A percentile compares a stretch with the other conserved stretches of the same genome.
Evolutionary conservation across 2,888 invertebrate genomes (phyloP).

Genomic region (Spicauda simplicius): DNA sequence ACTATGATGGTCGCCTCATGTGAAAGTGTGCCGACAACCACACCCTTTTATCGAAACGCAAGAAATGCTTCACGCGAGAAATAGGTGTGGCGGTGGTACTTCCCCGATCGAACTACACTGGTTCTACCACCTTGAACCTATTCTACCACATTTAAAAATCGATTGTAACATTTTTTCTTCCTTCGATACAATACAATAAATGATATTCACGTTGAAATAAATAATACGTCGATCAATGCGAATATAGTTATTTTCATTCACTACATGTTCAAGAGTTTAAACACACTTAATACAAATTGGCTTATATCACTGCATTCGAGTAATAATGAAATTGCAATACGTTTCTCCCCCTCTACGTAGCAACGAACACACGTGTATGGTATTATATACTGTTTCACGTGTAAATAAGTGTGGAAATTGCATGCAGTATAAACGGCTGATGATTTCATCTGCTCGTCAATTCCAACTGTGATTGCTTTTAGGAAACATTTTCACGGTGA

Average conservation of each 20-base stretch:
- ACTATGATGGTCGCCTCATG: too few species aligned
- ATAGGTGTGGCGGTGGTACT: too few species aligned
- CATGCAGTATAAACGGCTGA: not conserved
- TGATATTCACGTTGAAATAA: too few species aligned
- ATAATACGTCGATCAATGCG: too few species aligned
- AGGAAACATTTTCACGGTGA: conserved; percentile 8
- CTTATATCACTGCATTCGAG: conserved; percentile 16
- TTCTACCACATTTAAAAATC: too few species aligned
- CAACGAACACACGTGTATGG: conserved; percentile 1
- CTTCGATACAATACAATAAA: too few species aligned
- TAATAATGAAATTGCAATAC: conserved; percentile 32
- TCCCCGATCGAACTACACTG: too few species aligned
- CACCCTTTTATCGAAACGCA: too few species aligned
- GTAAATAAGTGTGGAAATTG: conserved; percentile 29
- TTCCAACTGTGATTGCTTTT: conserved; percentile 20
- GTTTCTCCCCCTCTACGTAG: conserved; percentile 28
- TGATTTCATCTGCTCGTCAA: conserved; percentile 10
- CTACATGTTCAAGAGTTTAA: not conserved
- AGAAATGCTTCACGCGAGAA: too few species aligned
- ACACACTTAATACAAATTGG: conserved; percentile 2
- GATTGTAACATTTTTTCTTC: too few species aligned
- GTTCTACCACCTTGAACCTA: too few species aligned
- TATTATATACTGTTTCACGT: conserved; percentile 11
- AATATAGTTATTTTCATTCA: not conserved
- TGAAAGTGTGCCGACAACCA: too few species aligned